phyloP scores from a whole-genome alignment of 2,888 invertebrate genomes.

The Alviniconcha strummeri region DNA sequence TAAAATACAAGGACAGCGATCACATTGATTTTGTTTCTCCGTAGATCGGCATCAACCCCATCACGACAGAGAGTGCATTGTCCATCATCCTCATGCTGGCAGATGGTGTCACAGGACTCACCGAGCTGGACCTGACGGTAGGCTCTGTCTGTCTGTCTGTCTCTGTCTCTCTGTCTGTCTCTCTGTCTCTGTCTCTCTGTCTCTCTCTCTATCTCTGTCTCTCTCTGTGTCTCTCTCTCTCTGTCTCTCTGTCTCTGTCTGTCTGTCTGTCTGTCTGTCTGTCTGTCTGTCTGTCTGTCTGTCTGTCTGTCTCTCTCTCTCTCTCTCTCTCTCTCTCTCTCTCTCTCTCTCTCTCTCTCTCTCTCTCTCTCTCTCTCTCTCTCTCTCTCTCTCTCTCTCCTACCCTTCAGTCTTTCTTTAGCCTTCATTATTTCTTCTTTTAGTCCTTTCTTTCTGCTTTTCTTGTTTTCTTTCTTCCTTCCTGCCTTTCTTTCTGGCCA shows the following conservation, averaged over 20 bases:
- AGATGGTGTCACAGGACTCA: constrained; percentile 47
- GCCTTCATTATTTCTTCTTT: neutral
- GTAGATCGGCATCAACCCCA: constrained; percentile 60
- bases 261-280: constrained; percentile 6
- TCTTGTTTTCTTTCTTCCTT: neutral
- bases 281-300: neutral
- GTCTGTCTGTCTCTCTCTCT: neutral
- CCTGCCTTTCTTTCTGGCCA: neutral
- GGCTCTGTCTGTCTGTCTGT: constrained; percentile 31
- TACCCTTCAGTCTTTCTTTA: neutral
- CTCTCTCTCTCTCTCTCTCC: neutral
- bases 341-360: neutral
- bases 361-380: neutral
- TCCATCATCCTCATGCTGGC: constrained; percentile 51
- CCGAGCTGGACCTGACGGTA: constrained; percentile 57
- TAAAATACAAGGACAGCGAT: no score
- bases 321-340: neutral
- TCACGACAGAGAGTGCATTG: constrained; percentile 61
- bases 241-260: neutral
- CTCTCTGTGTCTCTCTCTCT: constrained; percentile 6
- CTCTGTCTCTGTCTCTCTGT: constrained; percentile 10
- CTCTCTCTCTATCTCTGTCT: constrained; percentile 8
- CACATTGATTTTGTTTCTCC: neutral
- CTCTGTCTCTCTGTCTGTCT: constrained; percentile 16
- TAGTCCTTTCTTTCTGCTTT: neutral